phyloP scores from a whole-genome alignment of 1,140 invertebrate species.

The Leptestheria dahalacensis region DNA sequence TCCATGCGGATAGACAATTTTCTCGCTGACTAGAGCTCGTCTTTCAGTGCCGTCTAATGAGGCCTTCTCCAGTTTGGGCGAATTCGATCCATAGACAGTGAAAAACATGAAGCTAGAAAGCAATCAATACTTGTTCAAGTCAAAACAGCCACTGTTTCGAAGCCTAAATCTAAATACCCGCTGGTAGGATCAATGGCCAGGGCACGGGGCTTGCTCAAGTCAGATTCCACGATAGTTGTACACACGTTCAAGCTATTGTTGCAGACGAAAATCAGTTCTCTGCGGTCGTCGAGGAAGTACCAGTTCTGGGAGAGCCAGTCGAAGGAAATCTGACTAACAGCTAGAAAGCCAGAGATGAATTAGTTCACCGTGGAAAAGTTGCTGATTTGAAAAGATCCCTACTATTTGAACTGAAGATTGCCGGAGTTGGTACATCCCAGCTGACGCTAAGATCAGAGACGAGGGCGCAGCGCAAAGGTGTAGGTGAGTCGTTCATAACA shows the following conservation, averaged over 20 bases:
- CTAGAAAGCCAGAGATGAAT: constrained; percentile 27
- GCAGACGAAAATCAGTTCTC: constrained; percentile 56
- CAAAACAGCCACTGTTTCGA: background rate
- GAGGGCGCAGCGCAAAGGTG: constrained; percentile 39
- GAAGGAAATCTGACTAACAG: constrained; percentile 51
- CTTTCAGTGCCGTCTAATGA: constrained; percentile 41
- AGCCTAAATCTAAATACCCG: constrained; percentile 34
- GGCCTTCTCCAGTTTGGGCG: constrained; percentile 44
- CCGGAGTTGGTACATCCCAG: constrained; percentile 38
- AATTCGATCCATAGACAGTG: constrained; percentile 47
- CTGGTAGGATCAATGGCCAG: constrained; percentile 64
- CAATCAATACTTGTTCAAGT: background rate
- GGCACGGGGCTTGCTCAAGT: constrained; percentile 53
- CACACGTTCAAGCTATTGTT: constrained; percentile 42
- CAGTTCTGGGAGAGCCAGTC: constrained; percentile 76
- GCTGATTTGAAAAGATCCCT: constrained; percentile 20
- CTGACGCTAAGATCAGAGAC: constrained; percentile 40
- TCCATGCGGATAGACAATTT: constrained; percentile 56
- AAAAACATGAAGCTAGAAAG: constrained; percentile 50
- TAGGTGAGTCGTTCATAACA: constrained; percentile 29
- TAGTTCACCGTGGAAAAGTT: too few species aligned
- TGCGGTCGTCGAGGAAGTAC: constrained; percentile 63
- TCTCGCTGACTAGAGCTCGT: constrained; percentile 34
- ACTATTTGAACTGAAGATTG: constrained; percentile 40
- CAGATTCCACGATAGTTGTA: constrained; percentile 49